Base-by-base conservation (phyloP, 2,888 invertebrate genomes). In the Athetis lepigone region DNA sequence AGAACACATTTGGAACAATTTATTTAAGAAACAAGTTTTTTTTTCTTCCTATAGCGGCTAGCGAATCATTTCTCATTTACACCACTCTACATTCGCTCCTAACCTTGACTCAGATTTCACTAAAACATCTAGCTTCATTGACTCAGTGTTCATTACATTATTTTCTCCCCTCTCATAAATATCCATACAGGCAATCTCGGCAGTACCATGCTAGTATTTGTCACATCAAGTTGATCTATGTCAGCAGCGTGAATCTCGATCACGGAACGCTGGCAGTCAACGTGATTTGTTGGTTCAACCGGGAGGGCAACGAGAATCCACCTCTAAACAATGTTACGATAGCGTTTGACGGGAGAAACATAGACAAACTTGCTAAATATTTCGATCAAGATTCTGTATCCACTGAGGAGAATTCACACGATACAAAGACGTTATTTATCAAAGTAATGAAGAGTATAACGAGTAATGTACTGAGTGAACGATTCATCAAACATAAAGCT, bases 221-320 rank as follows among this genome's bases (percentile, higher is more conserved):
- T 77, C 80, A 69, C 72, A 79, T 81, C 81, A 69, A 79, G 72
- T 79, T 77, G 77, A 77, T 77, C 72, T 80, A 76, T 77, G 72
- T 77, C 79, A 73, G 69, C 66, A 63, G 75, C 80, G 78, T 79
- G 72, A 76, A 77, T 75, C 75, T 70, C 73, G 79, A 77, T 77
- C 81, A 76, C 80, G 76, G 77, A 70, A 72, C 70, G 70, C 65
- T 75, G 62, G 73, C 79, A 75, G 77, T 71, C 74, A 81, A 75
- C 65, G 71, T 80, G 83, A 82, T 82, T 82, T 81, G 80, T 80
- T 75, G 69, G 73, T 64, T 83, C 72, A 72, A 76, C 71, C 71
- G 71, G 68, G 70, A 72, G 70, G 70, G 57, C 77, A 75, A 66
- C 68, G 61, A 67, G 68, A 67, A 62, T 55, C 57, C 46, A 64